Evolutionary conservation across 2,888 invertebrate species (phyloP).

Genomic region (Rugalucina vietnamica): DNA sequence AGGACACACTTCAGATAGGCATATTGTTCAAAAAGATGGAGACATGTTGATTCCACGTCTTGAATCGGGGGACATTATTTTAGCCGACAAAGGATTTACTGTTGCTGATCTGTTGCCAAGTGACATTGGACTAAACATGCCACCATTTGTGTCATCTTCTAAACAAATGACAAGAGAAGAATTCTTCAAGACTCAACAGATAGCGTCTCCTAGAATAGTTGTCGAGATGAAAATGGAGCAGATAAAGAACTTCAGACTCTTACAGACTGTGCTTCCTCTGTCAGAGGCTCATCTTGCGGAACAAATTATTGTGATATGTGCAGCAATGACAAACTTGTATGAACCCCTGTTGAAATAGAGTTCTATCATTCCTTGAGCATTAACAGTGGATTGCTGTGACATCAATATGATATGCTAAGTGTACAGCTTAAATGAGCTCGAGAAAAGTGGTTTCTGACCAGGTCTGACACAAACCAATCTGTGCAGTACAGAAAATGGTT

Average conservation of each 20-base stretch:
- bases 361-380: constrained; percentile 18
- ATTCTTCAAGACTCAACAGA: constrained; percentile 36
- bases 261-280: neutral
- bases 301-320: constrained; percentile 15
- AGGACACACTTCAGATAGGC: constrained; percentile 43
- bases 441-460: no score
- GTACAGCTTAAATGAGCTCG: no score
- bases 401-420: no score
- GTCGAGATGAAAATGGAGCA: constrained; percentile 56
- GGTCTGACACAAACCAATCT: no score
- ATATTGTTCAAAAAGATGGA: constrained; percentile 39
- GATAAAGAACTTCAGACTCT: constrained; percentile 33
- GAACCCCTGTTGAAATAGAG: constrained; percentile 6
- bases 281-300: constrained; percentile 13
- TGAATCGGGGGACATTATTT: constrained; percentile 26
- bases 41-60: constrained; percentile 27
- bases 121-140: constrained; percentile 39
- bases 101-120: constrained; percentile 40
- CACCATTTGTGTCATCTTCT: constrained; percentile 20
- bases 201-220: constrained; percentile 42
- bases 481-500: no score
- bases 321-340: constrained; percentile 15
- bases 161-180: constrained; percentile 36
- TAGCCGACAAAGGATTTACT: constrained; percentile 55
- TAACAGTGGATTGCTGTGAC: no score